A percentile compares a stretch with the other conserved stretches of the same genome.
Evolutionary conservation across 2,888 invertebrate genomes (phyloP).

Genomic region (Tupiocoris notatus): DNA sequence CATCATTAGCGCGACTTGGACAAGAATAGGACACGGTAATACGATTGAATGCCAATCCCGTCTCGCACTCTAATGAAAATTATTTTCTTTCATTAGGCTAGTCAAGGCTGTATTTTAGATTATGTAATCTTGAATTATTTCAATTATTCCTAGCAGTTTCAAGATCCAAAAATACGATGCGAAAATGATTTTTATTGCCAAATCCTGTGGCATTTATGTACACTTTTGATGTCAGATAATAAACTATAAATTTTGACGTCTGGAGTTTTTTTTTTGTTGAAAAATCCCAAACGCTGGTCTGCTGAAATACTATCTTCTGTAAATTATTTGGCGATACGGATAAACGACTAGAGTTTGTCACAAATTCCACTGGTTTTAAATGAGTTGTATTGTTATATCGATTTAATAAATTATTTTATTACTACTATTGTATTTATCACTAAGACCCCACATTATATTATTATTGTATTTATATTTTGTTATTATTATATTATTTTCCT

Average conservation of each 20-base stretch:
- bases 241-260: conserved; percentile 40
- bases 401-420: too few relatives aligned
- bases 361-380: too few relatives aligned
- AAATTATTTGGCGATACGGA: too few relatives aligned
- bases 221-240: conserved; percentile 46
- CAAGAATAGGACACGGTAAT: conserved; percentile 14
- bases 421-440: too few relatives aligned
- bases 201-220: conserved; percentile 46
- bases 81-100: conserved; percentile 44
- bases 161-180: conserved; percentile 16
- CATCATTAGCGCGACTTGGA: conserved; percentile 32
- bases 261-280: too few relatives aligned
- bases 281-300: too few relatives aligned
- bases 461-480: too few relatives aligned
- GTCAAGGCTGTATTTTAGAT: conserved; percentile 38
- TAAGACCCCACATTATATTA: too few relatives aligned
- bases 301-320: too few relatives aligned
- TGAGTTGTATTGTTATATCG: too few relatives aligned
- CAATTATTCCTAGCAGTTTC: conserved; percentile 33
- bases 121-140: conserved; percentile 33
- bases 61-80: conserved; percentile 27
- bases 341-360: too few relatives aligned
- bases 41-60: background rate
- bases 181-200: conserved; percentile 42
- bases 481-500: too few relatives aligned